These are phyloP conservation scores for Parnassius glacialis DNA, from an alignment of 2,888 invertebrate genomes.

Conservation along the genomic window DNA sequence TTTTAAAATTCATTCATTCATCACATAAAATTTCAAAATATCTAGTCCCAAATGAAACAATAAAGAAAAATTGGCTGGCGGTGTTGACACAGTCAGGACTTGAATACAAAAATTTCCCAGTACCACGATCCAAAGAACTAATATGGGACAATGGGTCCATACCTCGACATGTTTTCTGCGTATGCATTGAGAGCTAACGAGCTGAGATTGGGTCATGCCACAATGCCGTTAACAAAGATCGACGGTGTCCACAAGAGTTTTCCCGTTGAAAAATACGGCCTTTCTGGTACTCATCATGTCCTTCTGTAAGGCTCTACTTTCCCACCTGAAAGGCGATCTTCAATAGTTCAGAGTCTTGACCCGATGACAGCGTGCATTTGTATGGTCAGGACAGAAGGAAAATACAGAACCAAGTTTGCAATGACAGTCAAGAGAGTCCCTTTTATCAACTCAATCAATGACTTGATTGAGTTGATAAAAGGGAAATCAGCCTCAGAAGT, in stretches of 20 bases:
- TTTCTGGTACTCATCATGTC: too few relatives aligned
- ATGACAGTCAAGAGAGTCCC: conserved; percentile 37
- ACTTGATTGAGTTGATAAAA: conserved; percentile 33
- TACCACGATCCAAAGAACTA: conserved; percentile 26
- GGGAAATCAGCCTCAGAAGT: neutral
- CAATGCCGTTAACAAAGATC: too few relatives aligned
- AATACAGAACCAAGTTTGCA: conserved; percentile 30
- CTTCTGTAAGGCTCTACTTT: conserved; percentile 17
- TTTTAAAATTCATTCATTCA: neutral
- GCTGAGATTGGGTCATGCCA: too few relatives aligned
- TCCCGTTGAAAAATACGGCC: too few relatives aligned
- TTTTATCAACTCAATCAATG: conserved; percentile 37
- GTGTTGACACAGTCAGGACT: neutral
- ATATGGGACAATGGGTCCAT: conserved; percentile 26
- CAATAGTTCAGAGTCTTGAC: conserved; percentile 32
- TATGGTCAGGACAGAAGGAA: conserved; percentile 31
- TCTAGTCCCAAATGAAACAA: neutral
- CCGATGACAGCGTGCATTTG: conserved; percentile 37
- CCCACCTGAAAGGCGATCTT: conserved; percentile 35
- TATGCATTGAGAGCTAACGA: too few relatives aligned
- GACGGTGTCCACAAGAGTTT: too few relatives aligned
- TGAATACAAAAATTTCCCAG: conserved; percentile 6
- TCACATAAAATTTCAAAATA: too few relatives aligned
- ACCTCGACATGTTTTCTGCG: too few relatives aligned
- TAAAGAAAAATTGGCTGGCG: neutral